Evolutionary conservation across 2,888 invertebrate genomes (phyloP).

Genomic region (Cephus runcator): DNA sequence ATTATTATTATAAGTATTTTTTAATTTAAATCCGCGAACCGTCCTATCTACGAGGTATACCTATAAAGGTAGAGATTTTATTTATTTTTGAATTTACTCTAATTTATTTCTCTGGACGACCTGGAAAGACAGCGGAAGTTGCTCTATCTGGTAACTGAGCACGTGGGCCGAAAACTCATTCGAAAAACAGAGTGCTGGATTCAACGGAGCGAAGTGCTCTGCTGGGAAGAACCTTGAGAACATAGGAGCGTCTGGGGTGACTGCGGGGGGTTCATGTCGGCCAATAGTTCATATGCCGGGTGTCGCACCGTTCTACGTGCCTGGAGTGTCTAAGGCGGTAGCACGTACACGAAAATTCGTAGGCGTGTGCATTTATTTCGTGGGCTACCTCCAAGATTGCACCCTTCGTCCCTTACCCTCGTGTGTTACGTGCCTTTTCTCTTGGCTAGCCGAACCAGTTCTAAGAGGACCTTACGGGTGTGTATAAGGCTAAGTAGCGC

Average conservation of each 20-base stretch:
- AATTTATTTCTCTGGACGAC: background rate
- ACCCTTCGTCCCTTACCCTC: conserved; percentile 26
- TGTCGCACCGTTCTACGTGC: conserved; percentile 46
- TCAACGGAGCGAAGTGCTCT: background rate
- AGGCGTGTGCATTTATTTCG: conserved; percentile 49
- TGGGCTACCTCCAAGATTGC: conserved; percentile 40
- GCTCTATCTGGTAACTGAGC: background rate
- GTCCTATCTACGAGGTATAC: background rate
- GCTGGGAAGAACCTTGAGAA: conserved; percentile 26
- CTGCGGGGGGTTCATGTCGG: conserved; percentile 41
- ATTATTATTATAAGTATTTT: background rate
- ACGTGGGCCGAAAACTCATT: background rate
- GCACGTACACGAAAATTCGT: conserved; percentile 42
- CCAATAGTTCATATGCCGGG: conserved; percentile 51
- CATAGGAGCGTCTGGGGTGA: conserved; percentile 4
- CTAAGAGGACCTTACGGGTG: background rate
- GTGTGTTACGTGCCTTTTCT: background rate
- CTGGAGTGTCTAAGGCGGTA: conserved; percentile 38
- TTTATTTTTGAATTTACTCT: background rate
- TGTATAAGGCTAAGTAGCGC: background rate
- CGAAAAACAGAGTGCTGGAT: conserved; percentile 1
- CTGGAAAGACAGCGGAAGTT: background rate
- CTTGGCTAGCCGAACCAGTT: background rate
- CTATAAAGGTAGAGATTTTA: background rate
- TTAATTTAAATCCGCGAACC: background rate